phyloP scores from a whole-genome alignment of 2,888 invertebrate species.

The Aleiodes alternator region DNA sequence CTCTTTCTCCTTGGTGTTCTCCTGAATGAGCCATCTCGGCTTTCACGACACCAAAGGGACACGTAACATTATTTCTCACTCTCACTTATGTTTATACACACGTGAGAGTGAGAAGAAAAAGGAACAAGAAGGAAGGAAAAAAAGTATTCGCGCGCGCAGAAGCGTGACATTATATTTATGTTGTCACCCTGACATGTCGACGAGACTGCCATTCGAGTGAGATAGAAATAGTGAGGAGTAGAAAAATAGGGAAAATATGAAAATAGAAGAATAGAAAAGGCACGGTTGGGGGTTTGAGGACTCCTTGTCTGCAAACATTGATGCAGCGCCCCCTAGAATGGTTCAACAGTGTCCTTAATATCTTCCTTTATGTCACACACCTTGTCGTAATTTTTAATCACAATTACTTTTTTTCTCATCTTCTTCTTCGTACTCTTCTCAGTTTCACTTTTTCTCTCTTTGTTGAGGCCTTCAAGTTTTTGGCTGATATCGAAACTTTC shows the following conservation, averaged over 20 bases:
- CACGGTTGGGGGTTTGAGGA: constrained; percentile 62
- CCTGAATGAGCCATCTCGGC: constrained; percentile 47
- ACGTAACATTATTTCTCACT: constrained; percentile 22
- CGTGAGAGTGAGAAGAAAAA: background rate
- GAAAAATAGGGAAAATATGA: constrained; percentile 27
- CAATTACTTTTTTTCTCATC: constrained; percentile 41
- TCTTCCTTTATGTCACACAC: constrained; percentile 24
- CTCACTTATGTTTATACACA: background rate
- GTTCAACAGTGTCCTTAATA: constrained; percentile 21
- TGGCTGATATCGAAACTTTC: background rate
- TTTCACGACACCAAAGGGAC: constrained; percentile 40
- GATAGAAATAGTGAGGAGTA: constrained; percentile 32
- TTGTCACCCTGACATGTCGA: constrained; percentile 71
- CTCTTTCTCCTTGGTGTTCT: constrained; percentile 33
- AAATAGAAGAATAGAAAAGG: constrained; percentile 33
- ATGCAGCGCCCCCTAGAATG: constrained; percentile 35
- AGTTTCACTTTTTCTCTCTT: background rate
- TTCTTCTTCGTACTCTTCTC: constrained; percentile 16
- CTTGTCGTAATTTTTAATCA: constrained; percentile 18
- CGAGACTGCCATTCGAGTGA: constrained; percentile 59
- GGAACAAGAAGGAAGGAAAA: constrained; percentile 19
- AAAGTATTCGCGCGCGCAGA: constrained; percentile 69
- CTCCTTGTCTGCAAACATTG: constrained; percentile 69
- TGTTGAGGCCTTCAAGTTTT: background rate
- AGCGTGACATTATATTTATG: constrained; percentile 75